Conservation (phyloP, 2,113 vertebrate species). For the Alosa alosa region DNA sequence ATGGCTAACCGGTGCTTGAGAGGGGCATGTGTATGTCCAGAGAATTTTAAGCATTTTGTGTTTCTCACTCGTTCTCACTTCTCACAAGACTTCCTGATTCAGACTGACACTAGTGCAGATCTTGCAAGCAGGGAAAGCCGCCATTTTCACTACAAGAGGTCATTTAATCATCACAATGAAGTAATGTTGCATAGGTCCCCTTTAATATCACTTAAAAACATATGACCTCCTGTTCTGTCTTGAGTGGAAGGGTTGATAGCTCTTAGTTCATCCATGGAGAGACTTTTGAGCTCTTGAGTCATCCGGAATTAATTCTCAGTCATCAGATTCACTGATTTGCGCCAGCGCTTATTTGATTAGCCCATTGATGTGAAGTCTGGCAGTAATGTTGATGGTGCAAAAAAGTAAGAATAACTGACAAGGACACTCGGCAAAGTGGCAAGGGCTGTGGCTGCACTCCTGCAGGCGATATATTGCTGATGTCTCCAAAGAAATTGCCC, state of each 20-base stretch:
- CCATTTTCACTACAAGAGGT: too few species aligned
- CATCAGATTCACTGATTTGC: slow-evolving; percentile 57
- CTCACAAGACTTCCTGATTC: too few species aligned
- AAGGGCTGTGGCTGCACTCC: slow-evolving; percentile 39
- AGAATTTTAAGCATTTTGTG: too few species aligned
- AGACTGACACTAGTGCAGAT: too few species aligned
- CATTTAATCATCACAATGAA: too few species aligned
- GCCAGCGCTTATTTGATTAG: slow-evolving; percentile 57
- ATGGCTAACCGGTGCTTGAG: too few species aligned
- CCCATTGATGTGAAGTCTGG: slow-evolving; percentile 55
- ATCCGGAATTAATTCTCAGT: slow-evolving; percentile 41
- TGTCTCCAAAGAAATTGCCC: not conserved
- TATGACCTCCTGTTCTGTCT: not conserved
- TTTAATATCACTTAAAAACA: not conserved
- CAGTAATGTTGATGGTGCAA: slow-evolving; percentile 52
- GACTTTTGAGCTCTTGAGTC: not conserved
- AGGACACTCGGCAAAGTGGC: slow-evolving; percentile 55
- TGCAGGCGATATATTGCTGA: not conserved
- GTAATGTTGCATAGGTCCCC: too few species aligned
- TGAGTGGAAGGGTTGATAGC: not conserved
- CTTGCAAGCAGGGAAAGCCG: too few species aligned
- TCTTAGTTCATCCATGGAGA: not conserved
- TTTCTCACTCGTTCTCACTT: too few species aligned
- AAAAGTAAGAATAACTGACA: slow-evolving; percentile 60
- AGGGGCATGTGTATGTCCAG: too few species aligned